A percentile compares a stretch with the other conserved stretches of the same genome.
phyloP scores from a whole-genome alignment of 2,113 vertebrate species.

The Aviceda subcristata region DNA sequence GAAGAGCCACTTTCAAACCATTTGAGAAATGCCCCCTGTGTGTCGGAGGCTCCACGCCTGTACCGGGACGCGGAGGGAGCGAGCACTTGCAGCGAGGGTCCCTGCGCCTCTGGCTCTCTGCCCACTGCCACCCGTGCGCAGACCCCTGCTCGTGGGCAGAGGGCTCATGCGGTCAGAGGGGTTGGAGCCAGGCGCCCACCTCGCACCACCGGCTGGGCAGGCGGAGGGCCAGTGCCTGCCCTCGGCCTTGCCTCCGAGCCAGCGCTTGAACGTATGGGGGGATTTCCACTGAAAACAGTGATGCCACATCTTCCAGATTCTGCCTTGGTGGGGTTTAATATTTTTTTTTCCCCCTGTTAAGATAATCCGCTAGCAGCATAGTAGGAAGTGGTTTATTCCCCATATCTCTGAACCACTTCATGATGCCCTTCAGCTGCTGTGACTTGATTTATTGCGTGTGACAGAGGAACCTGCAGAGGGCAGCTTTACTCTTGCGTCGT shows the following conservation, averaged over 20 bases:
- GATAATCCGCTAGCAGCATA: too few relatives aligned
- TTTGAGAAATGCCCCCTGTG: not conserved
- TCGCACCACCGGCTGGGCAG: not conserved
- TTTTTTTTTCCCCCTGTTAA: rapidly evolving
- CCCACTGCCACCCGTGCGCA: not conserved
- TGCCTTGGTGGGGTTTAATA: not conserved
- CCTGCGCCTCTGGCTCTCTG: not conserved
- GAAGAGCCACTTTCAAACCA: not conserved
- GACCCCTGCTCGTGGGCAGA: not conserved
- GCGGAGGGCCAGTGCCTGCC: not conserved
- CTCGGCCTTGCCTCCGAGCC: not conserved
- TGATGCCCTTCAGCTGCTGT: not conserved
- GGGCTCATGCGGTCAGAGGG: not conserved
- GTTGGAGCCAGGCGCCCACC: not conserved
- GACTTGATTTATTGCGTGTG: not conserved
- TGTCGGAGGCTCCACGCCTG: not conserved
- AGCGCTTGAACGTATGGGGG: not conserved
- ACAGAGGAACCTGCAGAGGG: conserved; percentile 63
- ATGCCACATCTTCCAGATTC: not conserved
- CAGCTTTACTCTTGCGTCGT: conserved; percentile 5
- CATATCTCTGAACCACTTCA: rapidly evolving
- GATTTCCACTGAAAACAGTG: not conserved
- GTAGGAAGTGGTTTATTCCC: not conserved
- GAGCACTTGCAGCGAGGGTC: not conserved
- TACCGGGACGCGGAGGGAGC: rapidly evolving